A percentile compares a stretch with the other conserved stretches of the same genome.
Conservation (phyloP, 2,888 invertebrate genomes). For the Apotomis turbidana region DNA sequence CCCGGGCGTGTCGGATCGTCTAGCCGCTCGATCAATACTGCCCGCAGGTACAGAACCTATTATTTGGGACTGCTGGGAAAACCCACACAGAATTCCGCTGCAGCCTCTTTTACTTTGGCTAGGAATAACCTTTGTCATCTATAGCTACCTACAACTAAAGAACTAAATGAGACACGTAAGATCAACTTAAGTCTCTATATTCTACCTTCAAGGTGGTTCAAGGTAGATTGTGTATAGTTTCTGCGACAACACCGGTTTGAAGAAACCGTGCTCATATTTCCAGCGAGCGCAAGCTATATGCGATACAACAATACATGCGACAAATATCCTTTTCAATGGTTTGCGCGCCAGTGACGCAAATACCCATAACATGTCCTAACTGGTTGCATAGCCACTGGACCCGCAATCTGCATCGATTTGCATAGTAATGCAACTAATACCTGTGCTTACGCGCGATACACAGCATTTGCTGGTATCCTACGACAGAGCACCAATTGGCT, state of each 20-base stretch:
- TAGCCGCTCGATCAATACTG: conserved; percentile 64
- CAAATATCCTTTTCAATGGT: not conserved
- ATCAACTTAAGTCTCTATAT: too few relatives aligned
- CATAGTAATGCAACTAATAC: conserved; percentile 39
- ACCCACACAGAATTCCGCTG: not conserved
- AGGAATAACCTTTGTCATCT: too few relatives aligned
- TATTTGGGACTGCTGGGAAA: conserved; percentile 37
- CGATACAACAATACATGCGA: not conserved
- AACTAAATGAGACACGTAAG: too few relatives aligned
- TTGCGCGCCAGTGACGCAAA: conserved; percentile 3
- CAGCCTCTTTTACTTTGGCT: not conserved
- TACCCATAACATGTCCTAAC: conserved; percentile 11
- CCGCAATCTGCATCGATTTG: conserved; percentile 33
- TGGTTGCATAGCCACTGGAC: conserved; percentile 5
- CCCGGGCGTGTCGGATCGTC: conserved; percentile 63
- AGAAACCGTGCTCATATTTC: too few relatives aligned
- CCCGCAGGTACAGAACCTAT: conserved; percentile 39
- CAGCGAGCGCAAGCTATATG: too few relatives aligned
- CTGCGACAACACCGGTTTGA: too few relatives aligned
- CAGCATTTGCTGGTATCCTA: conserved; percentile 1
- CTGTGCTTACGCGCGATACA: conserved; percentile 26
- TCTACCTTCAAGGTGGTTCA: too few relatives aligned
- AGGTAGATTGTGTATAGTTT: too few relatives aligned
- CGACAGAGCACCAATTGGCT: not conserved
- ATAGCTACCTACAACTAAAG: too few relatives aligned